Evolutionary conservation across 2,113 vertebrate genomes (phyloP), one percentile per base, ranked within the genome.

Genomic region (Columba livia): DNA sequence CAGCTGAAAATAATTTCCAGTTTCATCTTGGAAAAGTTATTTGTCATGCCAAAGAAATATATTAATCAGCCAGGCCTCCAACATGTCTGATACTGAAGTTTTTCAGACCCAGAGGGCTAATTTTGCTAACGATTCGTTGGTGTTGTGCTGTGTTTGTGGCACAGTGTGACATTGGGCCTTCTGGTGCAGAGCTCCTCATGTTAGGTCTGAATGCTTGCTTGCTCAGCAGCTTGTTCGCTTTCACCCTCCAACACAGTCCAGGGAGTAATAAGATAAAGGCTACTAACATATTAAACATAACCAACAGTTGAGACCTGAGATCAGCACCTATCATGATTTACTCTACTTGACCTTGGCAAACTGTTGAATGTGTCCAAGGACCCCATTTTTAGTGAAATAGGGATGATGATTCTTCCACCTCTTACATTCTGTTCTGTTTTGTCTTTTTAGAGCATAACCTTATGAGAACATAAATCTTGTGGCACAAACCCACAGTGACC

Each of bases 61-160:
- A 48, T n/a, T 70, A 25, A 28, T 47, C 42, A 69, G 8, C 3
- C 34, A 80, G 66, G 69, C 13, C 26, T 92, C 26, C 57, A 77
- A 53, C 11, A 24, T 21, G 2, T 40, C 26, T 2, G 2, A 70
- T 31, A 31, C 14, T 21, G 10, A 57, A 66, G n/a, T 6, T 78
- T 5, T 34, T 81, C 3, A 5, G 17, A 60, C 8, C 5, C 19
- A 38, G n/a, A 72, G 15, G 28, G 8, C 14, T 54, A 62, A 28
- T 29, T 70, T 70, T 57, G 9, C 4, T 36, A 28, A 20, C 0
- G 1, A 53, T 61, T 48, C 26, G 24, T 72, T 12, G 10, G 10
- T 51, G 31, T 1, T 53, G 21, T 11, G 10, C 18, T 44, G 2
- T 50, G 47, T 40, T 84, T 70, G 26, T 1, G 1, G 24, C 0